Evolutionary conservation across 1,140 invertebrate species (phyloP), one percentile per base, ranked within the genome.

Genomic region (Sesamia nonagrioides): DNA sequence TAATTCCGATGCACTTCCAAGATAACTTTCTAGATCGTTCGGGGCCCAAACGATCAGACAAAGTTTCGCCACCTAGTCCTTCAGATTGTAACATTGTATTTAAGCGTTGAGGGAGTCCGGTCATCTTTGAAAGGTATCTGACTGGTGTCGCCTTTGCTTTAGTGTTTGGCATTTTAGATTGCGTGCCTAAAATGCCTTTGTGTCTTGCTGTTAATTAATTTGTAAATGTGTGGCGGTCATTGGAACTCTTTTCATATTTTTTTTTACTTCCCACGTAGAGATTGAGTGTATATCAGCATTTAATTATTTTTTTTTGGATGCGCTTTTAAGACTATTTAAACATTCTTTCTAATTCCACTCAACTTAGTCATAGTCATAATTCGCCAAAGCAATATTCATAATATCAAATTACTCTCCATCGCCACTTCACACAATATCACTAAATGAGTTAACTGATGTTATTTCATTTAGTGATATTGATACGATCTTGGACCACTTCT

Each of bases 1-100:
- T 91, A 91, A 92, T 90, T 88, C 85, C 88, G 87, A 91, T 90
- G 89, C 88, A 92, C 87, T 91, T 66, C 84, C 80, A 79, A 87
- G 86, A 88, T 88, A 91, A 91, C 87, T 92, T 91, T 84, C 82
- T 82, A 80, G 88, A 90, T 89, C 87, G 88, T 85, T 87, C 84
- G 79, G 40, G 82, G 83, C 82, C 88, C 88, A 89, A 92, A 91
- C 88, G 88, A 90, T 84, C 87, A 91, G 89, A 91, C 91, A 91
- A 92, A 92, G 88, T 92, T 91, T 72, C 78, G 77, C 77, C 78
- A 86, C 78, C 82, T 88, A 78, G 82, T 86, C 83, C 78, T 82
- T 78, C 66, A 78, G 71, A 87, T 86, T 85, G 83, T 84, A 87
- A 90, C 90, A 89, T 88, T 89, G 88, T 90, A 87, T 84, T 84